Percentiles rank a stretch among this genome's conserved stretches.
Evolutionary conservation across 2,113 vertebrate genomes (phyloP).

Genomic region (Riparia riparia): DNA sequence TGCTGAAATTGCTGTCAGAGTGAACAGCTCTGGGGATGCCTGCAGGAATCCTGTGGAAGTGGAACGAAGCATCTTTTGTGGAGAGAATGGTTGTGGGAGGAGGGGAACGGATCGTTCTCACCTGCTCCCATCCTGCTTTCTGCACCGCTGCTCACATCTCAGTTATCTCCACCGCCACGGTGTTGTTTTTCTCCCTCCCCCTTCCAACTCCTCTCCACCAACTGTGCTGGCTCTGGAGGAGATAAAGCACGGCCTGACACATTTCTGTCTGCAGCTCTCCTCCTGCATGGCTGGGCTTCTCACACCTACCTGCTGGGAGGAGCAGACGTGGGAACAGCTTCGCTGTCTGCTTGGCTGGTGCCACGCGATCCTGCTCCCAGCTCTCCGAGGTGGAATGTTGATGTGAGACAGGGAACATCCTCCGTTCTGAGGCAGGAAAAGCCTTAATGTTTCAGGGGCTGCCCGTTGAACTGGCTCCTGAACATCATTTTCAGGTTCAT

Average conservation of each 20-base stretch:
- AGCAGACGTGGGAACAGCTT: not conserved
- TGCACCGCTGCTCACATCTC: not conserved
- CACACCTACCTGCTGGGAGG: not conserved
- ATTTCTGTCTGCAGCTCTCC: not conserved
- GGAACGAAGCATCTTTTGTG: not conserved
- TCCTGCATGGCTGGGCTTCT: not conserved
- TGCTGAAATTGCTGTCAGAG: fast-evolving
- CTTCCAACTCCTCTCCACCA: not conserved
- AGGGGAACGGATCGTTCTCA: not conserved
- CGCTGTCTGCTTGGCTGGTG: not conserved
- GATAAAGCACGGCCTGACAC: constrained; percentile 20
- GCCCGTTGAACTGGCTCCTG: not conserved
- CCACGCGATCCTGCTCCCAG: fast-evolving
- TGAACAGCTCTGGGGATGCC: not conserved
- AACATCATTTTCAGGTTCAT: fast-evolving
- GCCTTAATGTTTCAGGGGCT: not conserved
- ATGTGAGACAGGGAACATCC: not conserved
- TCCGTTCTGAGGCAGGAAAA: not conserved
- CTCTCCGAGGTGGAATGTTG: fast-evolving
- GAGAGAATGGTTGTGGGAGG: not conserved
- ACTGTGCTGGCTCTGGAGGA: not conserved
- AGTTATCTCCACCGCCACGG: not conserved
- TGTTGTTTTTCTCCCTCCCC: fast-evolving
- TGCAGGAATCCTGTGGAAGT: not conserved
- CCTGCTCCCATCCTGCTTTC: not conserved